phyloP scores from a whole-genome alignment of 2,113 vertebrate species.

The Callionymus lyra region DNA sequence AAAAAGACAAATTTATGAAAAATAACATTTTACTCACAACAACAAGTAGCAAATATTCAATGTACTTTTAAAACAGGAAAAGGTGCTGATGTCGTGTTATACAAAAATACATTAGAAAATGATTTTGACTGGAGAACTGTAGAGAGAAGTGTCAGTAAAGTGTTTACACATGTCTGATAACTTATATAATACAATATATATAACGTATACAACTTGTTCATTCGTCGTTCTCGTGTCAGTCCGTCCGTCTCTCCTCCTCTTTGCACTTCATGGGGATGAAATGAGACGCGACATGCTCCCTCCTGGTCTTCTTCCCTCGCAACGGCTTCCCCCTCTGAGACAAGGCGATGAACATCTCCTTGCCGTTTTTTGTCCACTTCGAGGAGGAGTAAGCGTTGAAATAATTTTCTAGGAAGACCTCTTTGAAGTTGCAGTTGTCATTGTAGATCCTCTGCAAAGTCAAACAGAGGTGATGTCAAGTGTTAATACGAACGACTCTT shows the following conservation, averaged over 20 bases:
- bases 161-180: slow-evolving; percentile 31
- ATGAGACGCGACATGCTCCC: slow-evolving; percentile 84
- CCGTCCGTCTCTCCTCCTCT: slow-evolving; percentile 54
- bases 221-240: slow-evolving; percentile 34
- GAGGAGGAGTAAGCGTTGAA: slow-evolving; percentile 92
- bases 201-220: slow-evolving; percentile 8
- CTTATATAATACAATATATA: slow-evolving; percentile 22
- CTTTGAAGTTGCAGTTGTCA: slow-evolving; percentile 95
- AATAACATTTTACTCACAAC: slow-evolving; percentile 33
- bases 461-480: slow-evolving; percentile 1
- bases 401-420: slow-evolving; percentile 94
- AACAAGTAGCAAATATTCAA: slow-evolving; percentile 21
- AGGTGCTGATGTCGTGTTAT: slow-evolving; percentile 2
- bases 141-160: slow-evolving; percentile 18
- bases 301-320: slow-evolving; percentile 86
- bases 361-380: slow-evolving; percentile 85
- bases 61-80: slow-evolving; percentile 7
- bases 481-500: too few species aligned
- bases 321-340: slow-evolving; percentile 84
- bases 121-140: slow-evolving; percentile 13
- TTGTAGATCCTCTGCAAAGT: slow-evolving; percentile 84
- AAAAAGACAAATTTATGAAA: slow-evolving; percentile 29
- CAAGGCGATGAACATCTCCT: slow-evolving; percentile 91
- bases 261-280: slow-evolving; percentile 85
- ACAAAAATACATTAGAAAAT: slow-evolving; percentile 6